These are phyloP conservation scores for Laothoe populi DNA, from an alignment of 2,888 invertebrate species.

Conservation along the genomic window DNA sequence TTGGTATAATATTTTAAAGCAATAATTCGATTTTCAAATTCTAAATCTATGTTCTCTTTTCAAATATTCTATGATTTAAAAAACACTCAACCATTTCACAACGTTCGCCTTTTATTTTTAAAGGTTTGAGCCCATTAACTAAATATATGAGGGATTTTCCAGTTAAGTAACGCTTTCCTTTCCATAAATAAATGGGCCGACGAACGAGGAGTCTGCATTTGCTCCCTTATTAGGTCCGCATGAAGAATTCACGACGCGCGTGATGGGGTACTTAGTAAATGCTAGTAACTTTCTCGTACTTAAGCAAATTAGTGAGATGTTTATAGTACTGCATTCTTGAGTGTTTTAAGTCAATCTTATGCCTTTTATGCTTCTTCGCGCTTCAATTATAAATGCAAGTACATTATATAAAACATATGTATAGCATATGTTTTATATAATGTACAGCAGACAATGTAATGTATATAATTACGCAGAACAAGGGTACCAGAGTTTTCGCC, in stretches of 20 bases:
- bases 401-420: too few species aligned
- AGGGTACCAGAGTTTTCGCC: too few species aligned
- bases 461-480: too few species aligned
- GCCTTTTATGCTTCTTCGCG: too few species aligned
- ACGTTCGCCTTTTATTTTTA: neutral
- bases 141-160: slow-evolving; percentile 1
- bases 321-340: neutral
- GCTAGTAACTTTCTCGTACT: neutral
- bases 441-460: too few species aligned
- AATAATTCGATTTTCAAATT: neutral
- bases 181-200: slow-evolving; percentile 22
- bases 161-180: slow-evolving; percentile 5
- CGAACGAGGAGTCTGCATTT: slow-evolving; percentile 15
- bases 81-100: neutral
- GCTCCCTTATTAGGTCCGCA: slow-evolving; percentile 22
- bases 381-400: too few species aligned
- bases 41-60: neutral
- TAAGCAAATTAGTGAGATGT: slow-evolving; percentile 4
- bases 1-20: neutral
- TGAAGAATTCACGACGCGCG: slow-evolving; percentile 26
- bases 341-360: too few species aligned
- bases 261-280: slow-evolving; percentile 13
- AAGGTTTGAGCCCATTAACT: neutral
- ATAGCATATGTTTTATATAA: too few species aligned
- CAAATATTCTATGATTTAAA: neutral